phyloP scores from a whole-genome alignment of 2,113 vertebrate genomes.

The Hemichromis elongatus region DNA sequence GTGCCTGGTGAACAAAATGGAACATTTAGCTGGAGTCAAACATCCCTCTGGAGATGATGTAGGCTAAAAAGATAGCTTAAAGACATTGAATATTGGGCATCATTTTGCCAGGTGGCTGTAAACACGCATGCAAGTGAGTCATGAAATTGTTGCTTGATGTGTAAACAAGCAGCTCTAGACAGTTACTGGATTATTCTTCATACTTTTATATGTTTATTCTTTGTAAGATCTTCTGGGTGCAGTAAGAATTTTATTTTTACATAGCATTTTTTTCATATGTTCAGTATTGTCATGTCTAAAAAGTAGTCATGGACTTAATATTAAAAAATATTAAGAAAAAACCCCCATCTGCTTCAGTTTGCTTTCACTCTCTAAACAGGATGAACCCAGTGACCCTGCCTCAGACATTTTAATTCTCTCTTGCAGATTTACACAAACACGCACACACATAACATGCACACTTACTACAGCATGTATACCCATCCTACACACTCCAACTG shows the following conservation, averaged over 20 bases:
- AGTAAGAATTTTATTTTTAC: neutral
- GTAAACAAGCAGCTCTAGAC: neutral
- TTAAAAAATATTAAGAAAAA: neutral
- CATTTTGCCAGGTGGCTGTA: neutral
- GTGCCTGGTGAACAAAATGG: neutral
- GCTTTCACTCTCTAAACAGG: neutral
- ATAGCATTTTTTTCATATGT: neutral
- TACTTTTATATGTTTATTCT: neutral
- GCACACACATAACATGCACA: neutral
- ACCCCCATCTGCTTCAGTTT: neutral
- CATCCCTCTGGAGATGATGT: neutral
- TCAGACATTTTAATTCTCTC: neutral
- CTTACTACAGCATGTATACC: slow-evolving; percentile 5
- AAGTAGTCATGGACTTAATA: neutral
- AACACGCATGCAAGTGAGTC: neutral
- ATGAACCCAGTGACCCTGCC: neutral
- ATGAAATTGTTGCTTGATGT: neutral
- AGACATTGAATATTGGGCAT: neutral
- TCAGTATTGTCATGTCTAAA: neutral
- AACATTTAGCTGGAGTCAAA: neutral
- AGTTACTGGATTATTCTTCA: neutral
- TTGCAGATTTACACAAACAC: neutral
- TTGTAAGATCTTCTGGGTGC: neutral
- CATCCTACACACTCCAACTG: slow-evolving; percentile 57
- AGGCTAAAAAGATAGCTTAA: neutral